Evolutionary conservation across 2,888 invertebrate species (phyloP), one percentile per base, ranked within the genome.

Genomic region (Caenorhabditis sp.): DNA sequence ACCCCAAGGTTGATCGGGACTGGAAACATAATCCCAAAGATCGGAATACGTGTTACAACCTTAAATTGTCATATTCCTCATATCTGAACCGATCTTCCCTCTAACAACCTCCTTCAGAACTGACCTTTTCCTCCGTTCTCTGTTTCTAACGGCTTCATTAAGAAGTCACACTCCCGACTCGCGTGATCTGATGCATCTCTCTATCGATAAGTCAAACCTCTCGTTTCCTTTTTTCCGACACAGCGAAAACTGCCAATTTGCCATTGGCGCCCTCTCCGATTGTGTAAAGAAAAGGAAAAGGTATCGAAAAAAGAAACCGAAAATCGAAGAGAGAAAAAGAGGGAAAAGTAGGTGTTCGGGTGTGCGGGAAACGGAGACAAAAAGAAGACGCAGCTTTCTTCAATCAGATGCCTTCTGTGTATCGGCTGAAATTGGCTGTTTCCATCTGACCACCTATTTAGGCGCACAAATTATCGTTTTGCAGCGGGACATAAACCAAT

Each of bases 91-190:
- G 5, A 31, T 31, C 7, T 10, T 10, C 6, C 12, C 10, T 38
- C 38, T 38, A 22, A 35, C 38, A 2, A 24, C 28, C 49, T 3
- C 41, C n/a, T 31, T 49, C 64, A 28, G 19, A 28, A 19, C n/a
- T 64, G 54, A 69, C 54, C 58, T 58, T 35, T 44, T 12, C 35
- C 59, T 12, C 31, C n/a, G 64, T 64, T 47, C 31, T 47, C 47
- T 47, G 8, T 47, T 61, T 44, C 64, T 47, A 58, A 58, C 31
- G 44, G 58, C 16, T 58, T 38, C 26, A 41, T 69, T 14, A 22
- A 19, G 19, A 26, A 64, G 74, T 77, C 77, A 77, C 77, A 77
- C 77, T 77, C 69, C 69, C 77, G 77, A 74, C 74, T 66, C 75
- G 56, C 75, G 75, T 75, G 75, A 75, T 66, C 66, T 44, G 38